A percentile compares a stretch with the other conserved stretches of the same genome.
These are phyloP conservation scores for Myiotriccus ornatus DNA, from an alignment of 2,797 vertebrate genomes.

Conservation along the genomic window DNA sequence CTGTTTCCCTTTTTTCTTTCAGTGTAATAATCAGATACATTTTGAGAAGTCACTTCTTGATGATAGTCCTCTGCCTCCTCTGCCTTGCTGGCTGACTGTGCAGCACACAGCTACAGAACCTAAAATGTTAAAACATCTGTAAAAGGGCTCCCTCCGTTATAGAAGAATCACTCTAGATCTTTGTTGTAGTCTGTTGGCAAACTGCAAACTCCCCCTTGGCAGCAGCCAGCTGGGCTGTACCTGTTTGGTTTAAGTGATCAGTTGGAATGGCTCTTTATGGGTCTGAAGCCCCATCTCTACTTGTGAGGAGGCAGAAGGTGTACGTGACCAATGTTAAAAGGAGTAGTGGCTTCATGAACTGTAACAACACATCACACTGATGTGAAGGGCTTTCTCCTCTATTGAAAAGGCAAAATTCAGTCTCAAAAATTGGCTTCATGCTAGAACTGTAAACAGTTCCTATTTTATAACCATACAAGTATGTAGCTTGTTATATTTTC, in stretches of 20 bases:
- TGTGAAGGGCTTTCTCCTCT: slow-evolving; percentile 17
- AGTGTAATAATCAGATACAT: background rate
- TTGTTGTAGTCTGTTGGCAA: background rate
- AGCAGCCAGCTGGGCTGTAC: background rate
- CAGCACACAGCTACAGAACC: background rate
- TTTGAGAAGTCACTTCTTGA: background rate
- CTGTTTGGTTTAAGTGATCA: background rate
- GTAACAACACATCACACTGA: background rate
- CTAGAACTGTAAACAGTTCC: slow-evolving; percentile 61
- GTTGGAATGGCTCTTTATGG: background rate
- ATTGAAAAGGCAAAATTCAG: slow-evolving; percentile 39
- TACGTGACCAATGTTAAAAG: background rate
- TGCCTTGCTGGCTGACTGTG: background rate
- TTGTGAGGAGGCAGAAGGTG: background rate
- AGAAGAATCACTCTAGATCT: background rate
- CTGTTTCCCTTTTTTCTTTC: background rate
- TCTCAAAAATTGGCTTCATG: slow-evolving; percentile 13
- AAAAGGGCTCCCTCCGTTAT: background rate
- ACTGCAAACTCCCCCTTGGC: background rate
- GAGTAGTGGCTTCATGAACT: background rate
- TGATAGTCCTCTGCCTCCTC: background rate
- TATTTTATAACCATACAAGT: slow-evolving; percentile 66
- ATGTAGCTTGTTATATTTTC: slow-evolving; percentile 57
- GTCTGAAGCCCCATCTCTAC: background rate
- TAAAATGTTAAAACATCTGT: background rate